Evolutionary conservation across 2,797 vertebrate species (phyloP).

Genomic region (Podargus strigoides): DNA sequence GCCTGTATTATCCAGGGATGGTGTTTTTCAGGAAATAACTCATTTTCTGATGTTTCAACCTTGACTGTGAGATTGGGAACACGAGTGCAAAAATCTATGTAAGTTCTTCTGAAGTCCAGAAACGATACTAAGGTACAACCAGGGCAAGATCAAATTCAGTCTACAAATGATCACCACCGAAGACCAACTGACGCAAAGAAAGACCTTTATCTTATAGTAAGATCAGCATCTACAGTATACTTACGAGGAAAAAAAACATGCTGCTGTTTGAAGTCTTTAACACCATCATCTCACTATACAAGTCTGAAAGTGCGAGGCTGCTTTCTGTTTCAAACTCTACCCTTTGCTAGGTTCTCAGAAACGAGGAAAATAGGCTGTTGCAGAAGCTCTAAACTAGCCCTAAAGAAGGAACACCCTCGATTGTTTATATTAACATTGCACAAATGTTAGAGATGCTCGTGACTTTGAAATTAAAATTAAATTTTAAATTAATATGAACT

Average conservation of each 20-base stretch:
- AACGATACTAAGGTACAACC: background rate
- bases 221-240: slow-evolving; percentile 46
- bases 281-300: background rate
- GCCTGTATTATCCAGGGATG: background rate
- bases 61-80: background rate
- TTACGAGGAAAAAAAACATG: background rate
- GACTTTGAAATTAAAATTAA: background rate
- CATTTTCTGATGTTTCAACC: background rate
- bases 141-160: background rate
- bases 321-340: slow-evolving; percentile 35
- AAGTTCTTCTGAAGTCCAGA: background rate
- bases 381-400: background rate
- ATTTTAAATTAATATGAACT: background rate
- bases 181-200: background rate
- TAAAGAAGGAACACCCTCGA: background rate
- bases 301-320: background rate
- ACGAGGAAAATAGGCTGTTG: background rate
- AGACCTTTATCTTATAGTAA: background rate
- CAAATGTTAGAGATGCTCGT: background rate
- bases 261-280: slow-evolving; percentile 30
- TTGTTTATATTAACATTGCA: background rate
- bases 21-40: background rate
- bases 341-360: slow-evolving; percentile 37
- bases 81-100: background rate
- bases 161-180: background rate